Base-by-base conservation (phyloP, 2,113 vertebrate species). In the Tympanuchus pallidicinctus region DNA sequence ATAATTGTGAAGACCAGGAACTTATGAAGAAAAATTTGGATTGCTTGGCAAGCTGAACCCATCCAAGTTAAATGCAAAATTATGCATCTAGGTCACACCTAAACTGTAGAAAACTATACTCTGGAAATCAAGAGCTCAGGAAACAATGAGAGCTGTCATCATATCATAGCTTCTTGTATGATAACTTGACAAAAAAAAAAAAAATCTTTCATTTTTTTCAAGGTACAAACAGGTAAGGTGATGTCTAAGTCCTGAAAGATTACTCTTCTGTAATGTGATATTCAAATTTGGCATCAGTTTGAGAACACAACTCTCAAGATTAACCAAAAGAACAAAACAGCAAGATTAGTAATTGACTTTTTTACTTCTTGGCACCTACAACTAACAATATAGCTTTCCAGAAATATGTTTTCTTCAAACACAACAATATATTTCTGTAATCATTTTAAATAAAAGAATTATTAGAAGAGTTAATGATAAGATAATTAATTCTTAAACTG, bases 61-160 rank as follows among this genome's bases (percentile, higher is more conserved):
- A 86, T 92, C 93, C 86, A 78, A 94, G 92, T 94, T 86, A 95
- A 93, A 96, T 95, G 95, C 95, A 96, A 96, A 96, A 91, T 90
- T 96, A 96, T 96, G 96, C 88, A 96, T 93, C 86, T 96, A 78
- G 95, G 93, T 95, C 95, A 60, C 32, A 86, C 91, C 34, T 84
- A 90, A 94, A 94, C 80, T 94, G 86, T 86, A 88, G 73, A 93
- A 94, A 94, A 74, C 61, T 77, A 42, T 67, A 72, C 84, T 93
- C 82, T 93, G 69, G 77, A 96, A 96, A 86, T 92, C 82, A 90
- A 76, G 61, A 95, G 40, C 92, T 94, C 57, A 72, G 92, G 30
- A 94, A 96, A 96, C 96, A 96, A 96, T 96, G 92, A 96, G 69
- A 90, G 19, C 75, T 95, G 96, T 95, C 96, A 96, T 45, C 80